These are phyloP conservation scores for Pycnonotus jocosus DNA, from an alignment of 2,113 vertebrate species.

Conservation along the genomic window DNA sequence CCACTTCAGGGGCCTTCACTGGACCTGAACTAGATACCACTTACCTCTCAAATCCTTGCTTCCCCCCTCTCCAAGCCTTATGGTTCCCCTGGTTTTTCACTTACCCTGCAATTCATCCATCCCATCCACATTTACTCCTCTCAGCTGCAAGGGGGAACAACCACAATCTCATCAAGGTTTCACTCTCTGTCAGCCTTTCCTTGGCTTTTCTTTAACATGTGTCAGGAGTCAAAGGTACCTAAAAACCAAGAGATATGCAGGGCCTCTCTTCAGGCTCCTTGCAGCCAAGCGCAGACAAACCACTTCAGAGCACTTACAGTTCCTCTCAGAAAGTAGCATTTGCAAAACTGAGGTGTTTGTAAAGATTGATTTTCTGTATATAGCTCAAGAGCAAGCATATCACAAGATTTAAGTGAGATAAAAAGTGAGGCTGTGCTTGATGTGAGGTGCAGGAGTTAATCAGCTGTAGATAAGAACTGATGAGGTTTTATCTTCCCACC, in stretches of 20 bases:
- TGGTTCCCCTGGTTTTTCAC: background rate
- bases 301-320: background rate
- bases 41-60: background rate
- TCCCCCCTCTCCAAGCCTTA: rapidly evolving
- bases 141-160: background rate
- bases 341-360: conserved; percentile 14
- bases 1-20: background rate
- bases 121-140: background rate
- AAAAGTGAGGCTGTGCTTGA: conserved; percentile 29
- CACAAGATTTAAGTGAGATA: conserved; percentile 26
- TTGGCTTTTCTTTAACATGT: background rate
- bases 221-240: background rate
- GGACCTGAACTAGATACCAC: background rate
- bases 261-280: background rate
- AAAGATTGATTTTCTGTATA: conserved; percentile 27
- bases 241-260: background rate
- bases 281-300: background rate
- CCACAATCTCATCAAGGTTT: conserved; percentile 31
- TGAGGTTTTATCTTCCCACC: background rate
- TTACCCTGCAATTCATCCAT: background rate
- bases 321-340: background rate
- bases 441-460: conserved; percentile 18
- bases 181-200: background rate
- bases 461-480: conserved; percentile 46
- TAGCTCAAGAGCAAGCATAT: conserved; percentile 17